phyloP scores from a whole-genome alignment of 2,888 invertebrate species.

The Drosophila ustulata region DNA sequence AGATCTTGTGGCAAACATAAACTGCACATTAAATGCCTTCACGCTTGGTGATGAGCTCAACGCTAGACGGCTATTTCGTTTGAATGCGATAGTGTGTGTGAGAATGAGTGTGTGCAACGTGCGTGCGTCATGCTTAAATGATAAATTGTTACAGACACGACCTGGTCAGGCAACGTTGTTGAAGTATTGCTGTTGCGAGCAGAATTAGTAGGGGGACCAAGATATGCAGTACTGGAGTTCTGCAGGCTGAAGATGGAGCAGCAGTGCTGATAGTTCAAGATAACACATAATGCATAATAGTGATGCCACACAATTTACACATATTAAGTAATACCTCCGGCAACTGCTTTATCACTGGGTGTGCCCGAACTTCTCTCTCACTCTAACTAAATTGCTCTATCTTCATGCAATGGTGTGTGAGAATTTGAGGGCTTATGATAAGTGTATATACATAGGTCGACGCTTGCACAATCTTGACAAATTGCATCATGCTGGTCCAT shows the following conservation, averaged over 20 bases:
- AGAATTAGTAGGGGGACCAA: neutral
- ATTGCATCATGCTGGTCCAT: slow-evolving; percentile 65
- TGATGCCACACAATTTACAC: slow-evolving; percentile 82
- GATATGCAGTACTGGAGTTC: slow-evolving; percentile 31
- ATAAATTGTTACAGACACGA: slow-evolving; percentile 72
- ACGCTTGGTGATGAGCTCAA: slow-evolving; percentile 59
- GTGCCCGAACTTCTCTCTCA: slow-evolving; percentile 8
- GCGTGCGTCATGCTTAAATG: slow-evolving; percentile 78
- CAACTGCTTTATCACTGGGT: slow-evolving; percentile 54
- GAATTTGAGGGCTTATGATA: slow-evolving; percentile 29
- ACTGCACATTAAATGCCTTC: slow-evolving; percentile 81
- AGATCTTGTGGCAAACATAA: slow-evolving; percentile 82
- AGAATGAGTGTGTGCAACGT: slow-evolving; percentile 36
- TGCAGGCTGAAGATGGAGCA: slow-evolving; percentile 34
- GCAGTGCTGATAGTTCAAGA: slow-evolving; percentile 64
- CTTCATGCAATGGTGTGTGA: neutral
- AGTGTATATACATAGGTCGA: slow-evolving; percentile 50
- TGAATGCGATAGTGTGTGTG: neutral
- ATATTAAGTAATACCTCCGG: slow-evolving; percentile 80
- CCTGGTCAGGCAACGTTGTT: slow-evolving; percentile 48
- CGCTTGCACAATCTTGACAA: slow-evolving; percentile 63
- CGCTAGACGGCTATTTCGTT: slow-evolving; percentile 24
- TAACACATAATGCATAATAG: slow-evolving; percentile 78
- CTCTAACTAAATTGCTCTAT: too few relatives aligned
- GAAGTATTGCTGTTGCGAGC: slow-evolving; percentile 28